These are phyloP conservation scores for Pantelozetes paolii DNA, from an alignment of 2,888 invertebrate species.

Conservation along the genomic window DNA sequence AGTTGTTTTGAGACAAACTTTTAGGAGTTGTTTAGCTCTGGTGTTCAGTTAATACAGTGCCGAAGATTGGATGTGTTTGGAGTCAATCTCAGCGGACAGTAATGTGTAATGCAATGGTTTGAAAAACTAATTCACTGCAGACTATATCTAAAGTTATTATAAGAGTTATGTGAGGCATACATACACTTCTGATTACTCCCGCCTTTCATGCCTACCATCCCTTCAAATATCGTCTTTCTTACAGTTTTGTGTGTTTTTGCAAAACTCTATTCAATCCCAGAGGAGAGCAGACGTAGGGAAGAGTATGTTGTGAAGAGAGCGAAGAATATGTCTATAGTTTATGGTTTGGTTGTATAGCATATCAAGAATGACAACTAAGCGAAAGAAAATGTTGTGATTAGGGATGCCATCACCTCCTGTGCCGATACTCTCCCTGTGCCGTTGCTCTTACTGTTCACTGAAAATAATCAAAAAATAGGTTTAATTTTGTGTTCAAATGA, in stretches of 20 bases:
- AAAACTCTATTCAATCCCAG: slow-evolving; percentile 30
- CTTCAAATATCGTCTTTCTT: slow-evolving; percentile 33
- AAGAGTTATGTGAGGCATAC: slow-evolving; percentile 26
- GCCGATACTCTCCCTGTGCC: too few species aligned
- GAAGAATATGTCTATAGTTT: slow-evolving; percentile 9
- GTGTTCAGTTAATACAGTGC: not conserved
- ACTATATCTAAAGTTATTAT: slow-evolving; percentile 36
- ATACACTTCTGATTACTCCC: slow-evolving; percentile 33
- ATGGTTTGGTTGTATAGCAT: slow-evolving; percentile 1
- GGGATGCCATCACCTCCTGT: slow-evolving; percentile 29
- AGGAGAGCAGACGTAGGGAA: slow-evolving; percentile 8
- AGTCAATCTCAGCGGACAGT: slow-evolving; percentile 32
- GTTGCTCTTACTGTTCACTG: too few species aligned
- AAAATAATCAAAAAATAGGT: too few species aligned
- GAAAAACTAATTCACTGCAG: slow-evolving; percentile 29
- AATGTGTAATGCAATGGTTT: slow-evolving; percentile 29
- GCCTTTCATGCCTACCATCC: not conserved
- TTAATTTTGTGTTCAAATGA: too few species aligned
- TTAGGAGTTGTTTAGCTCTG: not conserved
- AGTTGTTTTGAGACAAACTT: not conserved
- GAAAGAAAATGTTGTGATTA: slow-evolving; percentile 28
- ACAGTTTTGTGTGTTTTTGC: slow-evolving; percentile 8
- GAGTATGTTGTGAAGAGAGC: not conserved
- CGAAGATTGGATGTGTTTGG: slow-evolving; percentile 22
- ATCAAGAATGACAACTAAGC: slow-evolving; percentile 37